Base-by-base conservation (phyloP, 2,797 vertebrate genomes). In the Schizothorax lantsangensis region DNA sequence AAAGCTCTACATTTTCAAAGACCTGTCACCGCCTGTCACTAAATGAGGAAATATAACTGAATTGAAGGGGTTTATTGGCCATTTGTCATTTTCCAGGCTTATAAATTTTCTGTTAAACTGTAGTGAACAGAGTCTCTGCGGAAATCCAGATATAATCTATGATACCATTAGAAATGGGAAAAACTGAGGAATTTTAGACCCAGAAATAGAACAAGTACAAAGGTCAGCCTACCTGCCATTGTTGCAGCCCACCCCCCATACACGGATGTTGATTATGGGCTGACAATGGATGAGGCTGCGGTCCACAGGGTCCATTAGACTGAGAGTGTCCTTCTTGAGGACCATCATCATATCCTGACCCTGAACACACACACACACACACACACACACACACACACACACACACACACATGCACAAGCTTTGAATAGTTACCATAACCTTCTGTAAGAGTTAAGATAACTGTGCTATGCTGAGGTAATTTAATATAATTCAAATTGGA, bases 211-310 rank as follows among this genome's bases (percentile, higher is more conserved):
- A 23, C 11, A 57, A 64, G 6, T 14, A 6, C 33, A 74, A 69
- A 52, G 5, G 10, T 33, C 45, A n/a, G 49, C 19, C 23, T 81
- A 91, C 98, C 98, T 98, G 94, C 98, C 98, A 0, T 97, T 97
- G 95, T 98, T 96, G 94, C 97, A 98, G 93, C 98, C 98, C 89
- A 99, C 97, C 0, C 98, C 98, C 98, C 98, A 99, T 21, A 99
- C 97, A 3, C 97, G 97, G 89, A 99, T 99, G 94, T 96, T 97
- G 91, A 97, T 95, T 91, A 99, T 97, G 92, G 97, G 98, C 92
- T 99, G 98, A 91, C 94, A 95, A 90, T 98, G 97, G 88, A 99
- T 96, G 78, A 97, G 95, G 89, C 96, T 97, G 93, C 91, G 96
- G 93, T 99, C 97, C 4, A 97, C 89, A 0, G 97, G 97, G 88